A percentile compares a stretch with the other conserved stretches of the same genome.
phyloP scores from a whole-genome alignment of 2,888 invertebrate species.

The Machimus rusticus region DNA sequence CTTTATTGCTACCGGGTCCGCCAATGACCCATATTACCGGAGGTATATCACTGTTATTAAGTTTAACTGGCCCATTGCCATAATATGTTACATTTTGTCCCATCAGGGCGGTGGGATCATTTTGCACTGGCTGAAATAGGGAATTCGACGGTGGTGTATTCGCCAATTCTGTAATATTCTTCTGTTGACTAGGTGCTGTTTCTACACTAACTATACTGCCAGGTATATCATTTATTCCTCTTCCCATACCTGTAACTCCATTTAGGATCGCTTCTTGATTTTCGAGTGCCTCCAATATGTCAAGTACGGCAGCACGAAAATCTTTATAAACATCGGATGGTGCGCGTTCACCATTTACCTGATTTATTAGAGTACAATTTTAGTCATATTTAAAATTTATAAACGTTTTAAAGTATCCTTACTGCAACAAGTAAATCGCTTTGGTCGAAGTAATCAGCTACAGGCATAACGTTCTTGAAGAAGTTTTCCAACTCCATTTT shows the following conservation, averaged over 20 bases:
- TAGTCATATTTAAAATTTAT: background rate
- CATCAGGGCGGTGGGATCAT: constrained; percentile 47
- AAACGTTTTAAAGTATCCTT: constrained; percentile 41
- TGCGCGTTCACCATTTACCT: constrained; percentile 89
- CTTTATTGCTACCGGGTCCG: constrained; percentile 92
- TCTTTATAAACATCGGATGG: constrained; percentile 88
- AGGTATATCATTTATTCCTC: constrained; percentile 67
- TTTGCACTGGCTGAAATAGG: constrained; percentile 3
- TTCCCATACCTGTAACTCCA: constrained; percentile 69
- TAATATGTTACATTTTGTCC: constrained; percentile 42
- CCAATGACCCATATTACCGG: constrained; percentile 74
- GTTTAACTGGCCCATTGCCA: background rate
- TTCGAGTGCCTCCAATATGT: constrained; percentile 76
- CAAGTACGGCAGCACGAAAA: constrained; percentile 79
- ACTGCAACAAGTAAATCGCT: constrained; percentile 79
- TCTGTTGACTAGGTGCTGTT: constrained; percentile 66
- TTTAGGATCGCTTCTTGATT: constrained; percentile 70
- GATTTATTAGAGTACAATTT: constrained; percentile 45
- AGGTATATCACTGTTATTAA: constrained; percentile 53
- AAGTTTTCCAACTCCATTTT: constrained; percentile 89
- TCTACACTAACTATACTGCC: constrained; percentile 71
- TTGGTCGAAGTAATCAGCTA: constrained; percentile 90
- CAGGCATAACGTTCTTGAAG: constrained; percentile 88
- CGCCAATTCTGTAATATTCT: constrained; percentile 55
- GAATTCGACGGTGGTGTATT: background rate